These are phyloP conservation scores for Saccostrea glomerata DNA, from an alignment of 1,140 invertebrate genomes.

Conservation along the genomic window DNA sequence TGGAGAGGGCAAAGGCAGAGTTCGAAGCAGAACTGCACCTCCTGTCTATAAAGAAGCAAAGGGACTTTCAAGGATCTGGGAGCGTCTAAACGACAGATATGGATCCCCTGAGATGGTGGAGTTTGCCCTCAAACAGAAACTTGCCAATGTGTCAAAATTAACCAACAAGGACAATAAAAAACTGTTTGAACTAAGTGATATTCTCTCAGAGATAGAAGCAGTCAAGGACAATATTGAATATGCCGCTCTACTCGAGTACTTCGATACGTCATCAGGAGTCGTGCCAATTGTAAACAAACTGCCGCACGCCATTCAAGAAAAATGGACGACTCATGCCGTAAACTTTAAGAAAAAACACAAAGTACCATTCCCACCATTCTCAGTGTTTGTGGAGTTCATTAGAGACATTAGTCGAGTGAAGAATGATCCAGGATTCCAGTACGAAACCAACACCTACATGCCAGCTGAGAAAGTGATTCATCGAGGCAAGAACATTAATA, in stretches of 20 bases:
- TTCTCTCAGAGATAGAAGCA: constrained; percentile 51
- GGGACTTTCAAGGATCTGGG: constrained; percentile 46
- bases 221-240: constrained; percentile 48
- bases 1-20: background rate
- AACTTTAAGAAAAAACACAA: constrained; percentile 53
- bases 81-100: constrained; percentile 51
- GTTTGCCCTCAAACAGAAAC: constrained; percentile 36
- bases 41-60: background rate
- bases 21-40: background rate
- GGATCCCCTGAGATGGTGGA: constrained; percentile 54
- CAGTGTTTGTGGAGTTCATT: constrained; percentile 40
- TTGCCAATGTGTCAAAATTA: constrained; percentile 51
- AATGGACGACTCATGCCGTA: constrained; percentile 48
- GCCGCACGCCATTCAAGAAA: constrained; percentile 50
- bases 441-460: background rate
- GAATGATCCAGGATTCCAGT: constrained; percentile 31
- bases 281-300: constrained; percentile 54
- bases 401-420: constrained; percentile 32
- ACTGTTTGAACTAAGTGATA: constrained; percentile 55
- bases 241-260: constrained; percentile 44
- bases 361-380: constrained; percentile 52
- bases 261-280: constrained; percentile 52
- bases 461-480: background rate
- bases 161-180: constrained; percentile 50
- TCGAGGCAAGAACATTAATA: background rate